A percentile compares a stretch with the other conserved stretches of the same genome.
Evolutionary conservation across 2,797 vertebrate genomes (phyloP).

Genomic region (Tachyglossus aculeatus): DNA sequence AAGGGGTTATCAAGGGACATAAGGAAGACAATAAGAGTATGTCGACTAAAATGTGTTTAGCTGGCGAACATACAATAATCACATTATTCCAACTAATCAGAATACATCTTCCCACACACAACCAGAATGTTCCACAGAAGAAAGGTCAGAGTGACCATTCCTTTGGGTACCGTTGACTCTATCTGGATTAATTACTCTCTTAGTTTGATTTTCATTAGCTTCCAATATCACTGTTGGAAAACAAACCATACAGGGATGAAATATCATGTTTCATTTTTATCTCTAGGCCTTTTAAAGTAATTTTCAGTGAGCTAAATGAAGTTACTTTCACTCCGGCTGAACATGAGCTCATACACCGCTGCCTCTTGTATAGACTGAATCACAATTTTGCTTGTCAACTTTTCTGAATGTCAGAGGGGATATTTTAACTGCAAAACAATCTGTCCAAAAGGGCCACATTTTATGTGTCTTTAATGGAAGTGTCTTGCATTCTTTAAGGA

Average conservation of each 20-base stretch:
- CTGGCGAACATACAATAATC: slow-evolving; percentile 44
- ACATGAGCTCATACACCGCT: background rate
- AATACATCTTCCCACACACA: slow-evolving; percentile 18
- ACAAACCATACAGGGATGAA: slow-evolving; percentile 9
- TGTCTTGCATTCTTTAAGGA: too few species aligned
- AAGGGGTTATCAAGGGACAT: slow-evolving; percentile 42
- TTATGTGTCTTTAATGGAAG: too few species aligned
- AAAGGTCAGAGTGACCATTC: slow-evolving; percentile 20
- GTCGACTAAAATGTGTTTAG: slow-evolving; percentile 40
- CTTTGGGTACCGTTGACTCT: background rate
- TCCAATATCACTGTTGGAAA: background rate
- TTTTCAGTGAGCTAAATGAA: slow-evolving; percentile 9
- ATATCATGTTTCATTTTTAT: slow-evolving; percentile 13
- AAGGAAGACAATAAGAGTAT: slow-evolving; percentile 48
- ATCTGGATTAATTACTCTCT: background rate
- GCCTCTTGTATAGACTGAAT: slow-evolving; percentile 16
- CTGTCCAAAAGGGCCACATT: background rate
- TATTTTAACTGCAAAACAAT: background rate
- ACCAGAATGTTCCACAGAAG: slow-evolving; percentile 10
- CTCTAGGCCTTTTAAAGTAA: slow-evolving; percentile 5
- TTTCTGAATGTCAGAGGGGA: background rate
- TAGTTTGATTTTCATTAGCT: background rate
- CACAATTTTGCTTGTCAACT: slow-evolving; percentile 4
- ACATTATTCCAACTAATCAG: slow-evolving; percentile 38
- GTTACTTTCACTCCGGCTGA: background rate